Evolutionary conservation across 2,113 vertebrate genomes (phyloP).

Genomic region (Thymallus thymallus): DNA sequence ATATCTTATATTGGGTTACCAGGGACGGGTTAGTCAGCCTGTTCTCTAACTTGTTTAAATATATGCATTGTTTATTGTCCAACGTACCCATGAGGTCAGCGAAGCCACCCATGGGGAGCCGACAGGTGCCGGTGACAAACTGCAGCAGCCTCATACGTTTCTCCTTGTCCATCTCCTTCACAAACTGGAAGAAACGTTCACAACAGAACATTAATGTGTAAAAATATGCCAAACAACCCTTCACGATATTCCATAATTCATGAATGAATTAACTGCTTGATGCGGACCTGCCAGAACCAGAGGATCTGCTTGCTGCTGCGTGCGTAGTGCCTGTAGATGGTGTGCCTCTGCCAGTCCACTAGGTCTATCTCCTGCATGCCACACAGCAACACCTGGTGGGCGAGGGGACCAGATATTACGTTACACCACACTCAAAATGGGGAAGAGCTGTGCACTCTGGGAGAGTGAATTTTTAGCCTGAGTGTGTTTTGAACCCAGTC

Average conservation of each 20-base stretch:
- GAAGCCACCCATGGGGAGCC: constrained; percentile 94
- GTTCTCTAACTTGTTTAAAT: too few species aligned
- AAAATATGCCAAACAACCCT: background rate
- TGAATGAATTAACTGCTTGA: too few species aligned
- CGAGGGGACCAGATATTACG: background rate
- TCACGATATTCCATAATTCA: too few species aligned
- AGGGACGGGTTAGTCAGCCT: too few species aligned
- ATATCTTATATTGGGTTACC: too few species aligned
- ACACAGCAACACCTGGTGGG: constrained; percentile 90
- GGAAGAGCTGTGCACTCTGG: too few species aligned
- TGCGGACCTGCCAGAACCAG: constrained; percentile 97
- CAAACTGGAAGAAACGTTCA: constrained; percentile 76
- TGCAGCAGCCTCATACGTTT: constrained; percentile 97
- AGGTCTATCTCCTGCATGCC: constrained; percentile 99
- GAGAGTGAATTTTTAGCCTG: background rate
- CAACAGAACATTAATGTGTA: background rate
- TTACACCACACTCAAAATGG: background rate
- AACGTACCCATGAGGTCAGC: constrained; percentile 93
- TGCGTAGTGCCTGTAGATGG: constrained; percentile 95
- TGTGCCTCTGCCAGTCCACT: constrained; percentile 93
- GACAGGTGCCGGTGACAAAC: constrained; percentile 96
- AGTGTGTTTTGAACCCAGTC: too few species aligned
- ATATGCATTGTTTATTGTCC: background rate
- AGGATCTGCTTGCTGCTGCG: constrained; percentile 95
- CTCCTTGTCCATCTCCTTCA: constrained; percentile 99